A percentile compares a stretch with the other conserved stretches of the same genome.
These are phyloP conservation scores for Microtus oregoni DNA, from an alignment of 2,113 vertebrate genomes.

Conservation along the genomic window DNA sequence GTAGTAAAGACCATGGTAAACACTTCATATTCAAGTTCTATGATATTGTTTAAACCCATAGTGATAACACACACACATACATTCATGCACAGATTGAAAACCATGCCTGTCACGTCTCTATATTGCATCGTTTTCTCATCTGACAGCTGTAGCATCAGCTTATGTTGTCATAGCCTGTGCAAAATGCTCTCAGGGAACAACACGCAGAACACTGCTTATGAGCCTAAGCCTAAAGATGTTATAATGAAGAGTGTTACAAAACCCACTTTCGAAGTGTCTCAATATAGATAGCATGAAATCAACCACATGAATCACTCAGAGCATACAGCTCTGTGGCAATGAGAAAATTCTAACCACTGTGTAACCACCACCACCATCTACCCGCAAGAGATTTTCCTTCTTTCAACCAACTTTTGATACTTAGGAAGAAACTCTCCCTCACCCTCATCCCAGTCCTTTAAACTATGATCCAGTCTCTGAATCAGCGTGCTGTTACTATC, in stretches of 20 bases:
- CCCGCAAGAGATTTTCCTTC: neutral
- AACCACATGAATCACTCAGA: neutral
- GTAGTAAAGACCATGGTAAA: neutral
- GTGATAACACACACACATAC: neutral
- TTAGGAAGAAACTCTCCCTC: neutral
- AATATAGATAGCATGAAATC: neutral
- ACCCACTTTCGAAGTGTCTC: neutral
- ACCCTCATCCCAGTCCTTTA: accelerated
- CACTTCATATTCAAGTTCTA: neutral
- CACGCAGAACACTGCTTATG: neutral
- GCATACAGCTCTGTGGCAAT: neutral
- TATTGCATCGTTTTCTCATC: neutral
- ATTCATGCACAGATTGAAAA: neutral
- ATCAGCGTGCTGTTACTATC: neutral
- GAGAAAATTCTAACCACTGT: accelerated
- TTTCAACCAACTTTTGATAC: neutral
- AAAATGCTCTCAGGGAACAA: neutral
- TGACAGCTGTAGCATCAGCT: neutral
- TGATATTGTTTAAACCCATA: accelerated
- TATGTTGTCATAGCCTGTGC: neutral
- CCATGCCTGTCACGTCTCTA: neutral
- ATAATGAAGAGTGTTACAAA: neutral
- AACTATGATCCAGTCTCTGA: neutral
- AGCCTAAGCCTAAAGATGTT: neutral
- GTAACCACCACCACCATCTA: neutral